These are phyloP conservation scores for Halesus radiatus DNA, from an alignment of 1,140 invertebrate species.

Conservation along the genomic window DNA sequence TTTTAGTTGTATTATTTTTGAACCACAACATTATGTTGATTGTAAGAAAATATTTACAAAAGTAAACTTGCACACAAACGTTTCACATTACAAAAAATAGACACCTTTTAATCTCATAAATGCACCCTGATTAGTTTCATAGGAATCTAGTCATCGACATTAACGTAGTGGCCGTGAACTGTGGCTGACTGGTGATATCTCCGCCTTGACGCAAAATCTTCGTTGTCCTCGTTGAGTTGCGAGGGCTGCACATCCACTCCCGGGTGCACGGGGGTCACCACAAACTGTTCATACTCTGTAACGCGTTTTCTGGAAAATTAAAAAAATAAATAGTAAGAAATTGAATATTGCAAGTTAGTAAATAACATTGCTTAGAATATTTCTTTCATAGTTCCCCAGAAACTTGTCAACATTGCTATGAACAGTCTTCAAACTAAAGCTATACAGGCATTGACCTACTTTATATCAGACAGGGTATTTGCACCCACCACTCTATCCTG, in stretches of 20 bases:
- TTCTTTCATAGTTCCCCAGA: too few species aligned
- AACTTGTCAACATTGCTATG: too few species aligned
- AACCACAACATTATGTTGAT: too few species aligned
- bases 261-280: slow-evolving; percentile 88
- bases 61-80: too few species aligned
- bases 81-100: not conserved
- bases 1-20: too few species aligned
- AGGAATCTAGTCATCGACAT: slow-evolving; percentile 66
- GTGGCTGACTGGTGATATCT: slow-evolving; percentile 92
- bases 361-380: too few species aligned
- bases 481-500: too few species aligned
- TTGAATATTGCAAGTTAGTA: not conserved
- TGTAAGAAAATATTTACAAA: too few species aligned
- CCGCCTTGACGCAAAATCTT: slow-evolving; percentile 91
- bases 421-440: too few species aligned
- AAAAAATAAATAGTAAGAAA: slow-evolving; percentile 21
- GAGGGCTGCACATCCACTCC: slow-evolving; percentile 85
- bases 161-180: slow-evolving; percentile 82
- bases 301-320: slow-evolving; percentile 74
- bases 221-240: slow-evolving; percentile 94
- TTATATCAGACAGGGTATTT: too few species aligned
- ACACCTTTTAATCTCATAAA: slow-evolving; percentile 29
- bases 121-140: slow-evolving; percentile 15
- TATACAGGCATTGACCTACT: too few species aligned
- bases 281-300: slow-evolving; percentile 89